phyloP scores from a whole-genome alignment of 1,140 invertebrate genomes.

The Drosophila lacteicornis region DNA sequence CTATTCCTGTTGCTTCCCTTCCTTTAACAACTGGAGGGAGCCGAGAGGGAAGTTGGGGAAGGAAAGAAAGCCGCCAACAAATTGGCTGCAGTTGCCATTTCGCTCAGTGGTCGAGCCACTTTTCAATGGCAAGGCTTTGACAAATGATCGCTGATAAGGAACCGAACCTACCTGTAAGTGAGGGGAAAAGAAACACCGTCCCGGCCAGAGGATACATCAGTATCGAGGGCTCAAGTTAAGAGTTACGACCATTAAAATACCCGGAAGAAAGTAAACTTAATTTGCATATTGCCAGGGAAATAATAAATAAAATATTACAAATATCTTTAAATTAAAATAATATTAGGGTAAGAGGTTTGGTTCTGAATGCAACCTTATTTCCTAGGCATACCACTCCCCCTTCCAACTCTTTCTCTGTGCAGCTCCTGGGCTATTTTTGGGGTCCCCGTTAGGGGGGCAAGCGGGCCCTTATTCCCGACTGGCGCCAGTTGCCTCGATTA shows the following conservation, averaged over 20 bases:
- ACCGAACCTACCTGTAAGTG: not conserved
- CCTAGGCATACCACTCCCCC: not conserved
- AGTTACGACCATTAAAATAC: not conserved
- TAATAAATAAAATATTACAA: not conserved
- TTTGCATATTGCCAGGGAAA: not conserved
- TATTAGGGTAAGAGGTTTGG: too few species aligned
- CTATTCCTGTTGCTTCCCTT: not conserved
- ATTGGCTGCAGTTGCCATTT: slow-evolving; percentile 62
- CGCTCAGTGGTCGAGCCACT: slow-evolving; percentile 32
- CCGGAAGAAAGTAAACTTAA: not conserved
- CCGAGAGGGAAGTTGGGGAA: not conserved
- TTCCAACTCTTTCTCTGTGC: not conserved
- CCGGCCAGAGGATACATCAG: not conserved
- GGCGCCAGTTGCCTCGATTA: slow-evolving; percentile 55
- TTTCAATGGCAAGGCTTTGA: slow-evolving; percentile 48
- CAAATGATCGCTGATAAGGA: slow-evolving; percentile 65
- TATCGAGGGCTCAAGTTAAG: not conserved
- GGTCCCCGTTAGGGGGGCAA: slow-evolving; percentile 4
- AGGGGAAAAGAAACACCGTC: not conserved
- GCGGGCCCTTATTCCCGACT: slow-evolving; percentile 12
- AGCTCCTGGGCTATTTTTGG: not conserved
- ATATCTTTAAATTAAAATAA: too few species aligned
- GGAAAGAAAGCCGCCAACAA: slow-evolving; percentile 32
- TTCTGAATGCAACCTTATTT: not conserved
- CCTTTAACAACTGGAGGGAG: slow-evolving; percentile 30